Evolutionary conservation across 2,888 invertebrate species (phyloP), one percentile per base, ranked within the genome.

Genomic region (Drosophila multiciliata): DNA sequence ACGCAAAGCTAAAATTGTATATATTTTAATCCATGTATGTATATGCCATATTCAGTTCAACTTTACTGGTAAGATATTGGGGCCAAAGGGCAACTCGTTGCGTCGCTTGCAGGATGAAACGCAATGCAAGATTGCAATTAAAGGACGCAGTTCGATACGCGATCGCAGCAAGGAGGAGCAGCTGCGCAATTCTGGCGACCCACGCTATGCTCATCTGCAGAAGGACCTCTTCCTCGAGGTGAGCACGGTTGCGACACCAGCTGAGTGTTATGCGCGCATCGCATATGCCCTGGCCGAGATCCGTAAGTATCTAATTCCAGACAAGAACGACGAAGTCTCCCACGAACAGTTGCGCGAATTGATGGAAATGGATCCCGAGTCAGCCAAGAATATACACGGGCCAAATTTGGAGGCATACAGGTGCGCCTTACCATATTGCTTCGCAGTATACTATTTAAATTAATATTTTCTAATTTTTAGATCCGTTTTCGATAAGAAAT

Each of bases 71-170:
- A 98, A 98, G 94, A 95, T 98, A 58, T 94, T 98, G 83, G 98
- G 98, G 0, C 98, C 98, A 17, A 98, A 98, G 93, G 98, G 98
- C 29, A 97, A 97, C 93, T 97, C 98, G 4, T 95, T 98, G 94
- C 98, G 98, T 91, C 95, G 97, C 61, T 94, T 98, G 40, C 98
- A 98, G 92, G 98, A 98, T 83, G 98, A 98, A 91, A 98, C 98
- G 15, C 78, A 78, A 20, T 78, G 98, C 91, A 98, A 97, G 94
- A 98, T 98, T 96, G 97, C 98, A 6, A 97, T 98, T 17, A 95
- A 98, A 26, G 98, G 98, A 17, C 95, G 96, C 78, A 98, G 98
- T 61, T 98, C 98, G 0, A 98, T 98, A 96, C 96, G 97, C 91
- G 98, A 98, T 93, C 96, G 96, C 54, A 94, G 94, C 88, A 95